phyloP scores from a whole-genome alignment of 2,797 vertebrate species.

The Tiaroga cobitis region DNA sequence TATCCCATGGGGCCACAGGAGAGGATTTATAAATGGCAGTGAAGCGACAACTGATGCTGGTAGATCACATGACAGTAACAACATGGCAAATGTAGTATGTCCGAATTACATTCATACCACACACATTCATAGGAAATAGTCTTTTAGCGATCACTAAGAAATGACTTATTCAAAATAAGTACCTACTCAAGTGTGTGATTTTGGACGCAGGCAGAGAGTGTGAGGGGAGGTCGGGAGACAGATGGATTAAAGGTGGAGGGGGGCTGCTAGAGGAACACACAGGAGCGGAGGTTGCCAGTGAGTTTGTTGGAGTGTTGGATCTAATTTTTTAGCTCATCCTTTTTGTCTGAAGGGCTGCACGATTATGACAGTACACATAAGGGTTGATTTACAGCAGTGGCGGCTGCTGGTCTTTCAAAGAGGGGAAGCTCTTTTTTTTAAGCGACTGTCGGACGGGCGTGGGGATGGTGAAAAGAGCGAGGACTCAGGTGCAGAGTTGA shows the following conservation, averaged over 20 bases:
- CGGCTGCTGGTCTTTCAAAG: too few relatives aligned
- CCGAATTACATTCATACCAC: neutral
- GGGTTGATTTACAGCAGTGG: neutral
- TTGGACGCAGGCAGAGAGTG: constrained; percentile 2
- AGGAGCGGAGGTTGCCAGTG: constrained; percentile 67
- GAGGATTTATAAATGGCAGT: neutral
- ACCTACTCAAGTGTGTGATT: neutral
- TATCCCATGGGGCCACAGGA: neutral
- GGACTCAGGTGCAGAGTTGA: too few relatives aligned
- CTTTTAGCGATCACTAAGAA: neutral
- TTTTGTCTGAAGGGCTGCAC: constrained; percentile 22
- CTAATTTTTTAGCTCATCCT: constrained; percentile 59
- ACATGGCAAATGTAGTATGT: neutral
- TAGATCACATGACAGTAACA: neutral
- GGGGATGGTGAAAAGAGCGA: too few relatives aligned
- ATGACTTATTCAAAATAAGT: neutral
- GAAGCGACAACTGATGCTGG: neutral
- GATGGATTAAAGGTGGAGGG: constrained; percentile 59
- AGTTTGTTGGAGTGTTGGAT: constrained; percentile 73
- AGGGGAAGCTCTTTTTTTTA: too few relatives aligned
- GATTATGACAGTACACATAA: constrained; percentile 6
- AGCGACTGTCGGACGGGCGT: too few relatives aligned
- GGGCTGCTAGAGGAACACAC: constrained; percentile 55
- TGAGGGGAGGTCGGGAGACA: constrained; percentile 49
- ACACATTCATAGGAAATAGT: neutral